Conservation (phyloP, 2,797 vertebrate genomes). For the Valencia hispanica region DNA sequence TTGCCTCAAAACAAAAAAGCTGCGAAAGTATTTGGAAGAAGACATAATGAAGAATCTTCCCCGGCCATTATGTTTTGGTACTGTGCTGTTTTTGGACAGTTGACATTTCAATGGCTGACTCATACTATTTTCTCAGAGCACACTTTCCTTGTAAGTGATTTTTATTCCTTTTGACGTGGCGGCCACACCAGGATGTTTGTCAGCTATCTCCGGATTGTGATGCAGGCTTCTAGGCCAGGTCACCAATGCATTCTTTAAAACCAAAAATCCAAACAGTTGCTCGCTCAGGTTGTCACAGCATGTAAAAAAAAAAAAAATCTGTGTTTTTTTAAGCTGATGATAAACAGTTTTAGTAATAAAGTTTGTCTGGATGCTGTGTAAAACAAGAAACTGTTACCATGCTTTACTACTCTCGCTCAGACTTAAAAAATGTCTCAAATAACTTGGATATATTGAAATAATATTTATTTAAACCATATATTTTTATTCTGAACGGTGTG, state of each 20-base stretch:
- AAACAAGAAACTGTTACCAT: background rate
- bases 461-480: too few species aligned
- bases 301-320: too few species aligned
- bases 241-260: slow-evolving; percentile 7
- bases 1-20: background rate
- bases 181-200: slow-evolving; percentile 19
- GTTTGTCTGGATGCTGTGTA: background rate
- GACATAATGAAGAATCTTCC: background rate
- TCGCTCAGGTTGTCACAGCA: background rate
- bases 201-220: slow-evolving; percentile 27
- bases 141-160: slow-evolving; percentile 2
- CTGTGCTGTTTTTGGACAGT: slow-evolving; percentile 20
- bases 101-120: slow-evolving; percentile 29
- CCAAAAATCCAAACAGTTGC: background rate
- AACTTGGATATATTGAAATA: too few species aligned
- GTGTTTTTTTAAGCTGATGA: background rate
- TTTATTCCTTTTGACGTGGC: slow-evolving; percentile 10
- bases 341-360: background rate
- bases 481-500: too few species aligned
- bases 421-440: background rate
- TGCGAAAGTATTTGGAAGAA: background rate
- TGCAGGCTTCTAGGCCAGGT: slow-evolving; percentile 1
- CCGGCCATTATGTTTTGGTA: background rate
- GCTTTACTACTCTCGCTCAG: background rate
- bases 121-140: slow-evolving; percentile 23